Base-by-base conservation (phyloP, 1,140 invertebrate genomes). In the Drosophila ficusphila region DNA sequence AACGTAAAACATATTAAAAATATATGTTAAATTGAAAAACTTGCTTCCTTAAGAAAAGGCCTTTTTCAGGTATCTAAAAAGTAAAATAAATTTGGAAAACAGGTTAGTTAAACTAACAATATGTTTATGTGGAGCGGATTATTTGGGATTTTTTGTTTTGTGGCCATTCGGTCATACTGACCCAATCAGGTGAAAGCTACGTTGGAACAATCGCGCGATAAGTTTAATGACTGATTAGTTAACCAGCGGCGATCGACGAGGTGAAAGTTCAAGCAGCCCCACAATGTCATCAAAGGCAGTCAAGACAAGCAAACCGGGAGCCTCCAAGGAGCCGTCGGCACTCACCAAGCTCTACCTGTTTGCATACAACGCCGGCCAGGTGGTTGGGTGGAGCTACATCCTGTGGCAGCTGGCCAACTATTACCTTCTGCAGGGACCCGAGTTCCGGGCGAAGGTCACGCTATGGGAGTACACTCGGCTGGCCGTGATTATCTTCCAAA, bases 401-500 rank as follows among this genome's bases (percentile, higher is more conserved):
- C 88, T 97, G 9, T 94, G 93, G 74, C 93, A 94, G 85, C 88
- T 95, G 18, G 18, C 94, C 8, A 82, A 90, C 29, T 93, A 94
- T 89, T 95, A 95, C 25, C 83, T 92, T 23, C 78, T 93, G 33
- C 91, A 90, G 34, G 73, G 67, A 0, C 58, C 60, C 8, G 65
- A 60, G 44, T 82, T 76, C 38, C 89, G 49, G 34, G 90, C 73
- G 52, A 89, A 76, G 64, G 78, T 73, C 82, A 91, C 93, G 47
- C 93, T 96, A 48, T 97, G 96, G 95, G 92, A 94, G 7, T 93
- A 92, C 72, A 94, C 96, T 0, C 94, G 94, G 76, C 92, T 93
- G 61, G 93, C 94, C 7, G 92, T 98, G 1, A 94, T 96, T 36
- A 94, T 98, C 68, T 98, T 98, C 79, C 98, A 99, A 93, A 97